Conservation (phyloP, 1,140 invertebrate genomes). For the Anoplolepis gracilipes region DNA sequence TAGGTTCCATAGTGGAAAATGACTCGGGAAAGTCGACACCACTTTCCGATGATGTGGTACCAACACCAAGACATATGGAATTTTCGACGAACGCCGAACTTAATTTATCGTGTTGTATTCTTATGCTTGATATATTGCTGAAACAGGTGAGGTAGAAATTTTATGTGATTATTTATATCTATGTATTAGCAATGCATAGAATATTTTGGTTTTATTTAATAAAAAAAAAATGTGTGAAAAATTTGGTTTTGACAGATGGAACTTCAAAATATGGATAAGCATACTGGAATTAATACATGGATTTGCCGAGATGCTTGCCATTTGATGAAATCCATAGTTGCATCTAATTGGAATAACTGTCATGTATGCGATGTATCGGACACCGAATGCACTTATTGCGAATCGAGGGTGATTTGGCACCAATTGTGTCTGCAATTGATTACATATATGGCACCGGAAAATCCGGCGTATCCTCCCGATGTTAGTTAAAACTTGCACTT, state of each 20-base stretch:
- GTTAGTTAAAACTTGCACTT: conserved; percentile 85
- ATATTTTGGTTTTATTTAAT: not conserved
- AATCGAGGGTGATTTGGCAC: conserved; percentile 97
- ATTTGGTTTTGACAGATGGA: conserved; percentile 90
- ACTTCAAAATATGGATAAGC: conserved; percentile 95
- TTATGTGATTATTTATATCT: not conserved
- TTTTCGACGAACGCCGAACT: conserved; percentile 89
- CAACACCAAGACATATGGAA: conserved; percentile 87
- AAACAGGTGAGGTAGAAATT: conserved; percentile 91
- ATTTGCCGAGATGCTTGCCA: conserved; percentile 92
- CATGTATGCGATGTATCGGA: conserved; percentile 89
- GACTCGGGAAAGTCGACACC: conserved; percentile 90
- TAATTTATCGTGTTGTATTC: conserved; percentile 96
- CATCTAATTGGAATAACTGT: conserved; percentile 90
- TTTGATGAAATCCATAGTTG: conserved; percentile 94
- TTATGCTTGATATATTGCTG: conserved; percentile 97
- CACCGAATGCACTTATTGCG: conserved; percentile 95
- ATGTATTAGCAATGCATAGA: not conserved
- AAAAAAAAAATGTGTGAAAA: not conserved
- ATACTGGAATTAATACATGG: conserved; percentile 92
- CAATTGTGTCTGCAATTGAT: conserved; percentile 94
- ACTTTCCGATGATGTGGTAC: conserved; percentile 90
- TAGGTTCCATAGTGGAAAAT: conserved; percentile 89
- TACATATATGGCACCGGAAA: conserved; percentile 91
- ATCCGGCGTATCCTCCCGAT: conserved; percentile 91